phyloP scores from a whole-genome alignment of 2,888 invertebrate species.

The Athalia cordata region DNA sequence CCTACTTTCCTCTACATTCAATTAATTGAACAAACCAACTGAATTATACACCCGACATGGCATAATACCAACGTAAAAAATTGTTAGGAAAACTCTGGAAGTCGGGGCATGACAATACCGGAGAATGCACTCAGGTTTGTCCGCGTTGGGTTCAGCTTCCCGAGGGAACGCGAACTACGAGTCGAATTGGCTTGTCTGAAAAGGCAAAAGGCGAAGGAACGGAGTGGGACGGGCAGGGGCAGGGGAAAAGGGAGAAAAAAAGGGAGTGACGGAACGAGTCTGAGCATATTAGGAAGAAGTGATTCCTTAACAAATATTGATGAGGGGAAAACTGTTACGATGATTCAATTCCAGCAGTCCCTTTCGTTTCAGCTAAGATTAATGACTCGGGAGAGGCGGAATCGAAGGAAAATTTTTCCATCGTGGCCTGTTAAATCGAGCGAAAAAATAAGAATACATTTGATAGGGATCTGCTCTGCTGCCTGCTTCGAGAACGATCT shows the following conservation, averaged over 20 bases:
- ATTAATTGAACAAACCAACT: no score
- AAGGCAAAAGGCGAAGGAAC: conserved; percentile 49
- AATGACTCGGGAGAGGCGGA: conserved; percentile 52
- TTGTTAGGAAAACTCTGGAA: not conserved
- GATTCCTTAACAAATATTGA: conserved; percentile 46
- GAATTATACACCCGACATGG: not conserved
- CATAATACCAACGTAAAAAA: not conserved
- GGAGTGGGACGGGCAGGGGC: conserved; percentile 45
- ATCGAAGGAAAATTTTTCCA: conserved; percentile 41
- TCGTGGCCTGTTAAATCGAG: conserved; percentile 62
- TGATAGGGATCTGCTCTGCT: conserved; percentile 57
- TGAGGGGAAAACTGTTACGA: conserved; percentile 45
- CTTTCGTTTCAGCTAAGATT: conserved; percentile 55
- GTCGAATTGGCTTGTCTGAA: conserved; percentile 11
- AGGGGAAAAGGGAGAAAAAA: not conserved
- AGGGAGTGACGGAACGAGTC: conserved; percentile 38
- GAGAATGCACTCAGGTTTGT: conserved; percentile 15
- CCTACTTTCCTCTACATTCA: not conserved
- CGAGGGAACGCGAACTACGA: conserved; percentile 8
- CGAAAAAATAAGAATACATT: conserved; percentile 67
- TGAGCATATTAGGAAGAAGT: conserved; percentile 44
- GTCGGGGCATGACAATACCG: not conserved
- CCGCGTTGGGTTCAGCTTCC: conserved; percentile 11
- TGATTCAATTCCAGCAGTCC: conserved; percentile 48
- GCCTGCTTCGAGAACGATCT: conserved; percentile 60